These are phyloP conservation scores for Eurystomus gularis DNA, from an alignment of 2,113 vertebrate species.

Conservation along the genomic window DNA sequence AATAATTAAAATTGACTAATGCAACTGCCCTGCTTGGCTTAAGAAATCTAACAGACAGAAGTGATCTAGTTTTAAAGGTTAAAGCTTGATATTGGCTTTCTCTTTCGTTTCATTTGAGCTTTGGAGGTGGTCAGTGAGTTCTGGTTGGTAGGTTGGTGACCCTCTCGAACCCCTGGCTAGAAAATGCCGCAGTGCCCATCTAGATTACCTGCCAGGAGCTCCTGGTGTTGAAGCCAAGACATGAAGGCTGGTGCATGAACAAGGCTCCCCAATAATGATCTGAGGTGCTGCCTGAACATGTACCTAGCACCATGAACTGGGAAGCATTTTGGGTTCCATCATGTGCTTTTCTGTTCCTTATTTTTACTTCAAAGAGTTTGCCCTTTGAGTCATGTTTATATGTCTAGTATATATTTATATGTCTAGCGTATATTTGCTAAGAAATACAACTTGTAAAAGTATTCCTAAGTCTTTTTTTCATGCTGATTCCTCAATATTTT, in stretches of 20 bases:
- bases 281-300: not conserved
- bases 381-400: not conserved
- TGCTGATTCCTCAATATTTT: not conserved
- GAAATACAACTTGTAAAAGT: not conserved
- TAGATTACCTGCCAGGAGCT: not conserved
- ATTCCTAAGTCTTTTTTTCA: not conserved
- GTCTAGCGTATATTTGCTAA: not conserved
- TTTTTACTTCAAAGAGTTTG: not conserved
- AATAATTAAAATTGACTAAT: not conserved
- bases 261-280: rapidly evolving
- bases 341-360: not conserved
- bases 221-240: not conserved
- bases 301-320: not conserved
- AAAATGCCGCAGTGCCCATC: not conserved
- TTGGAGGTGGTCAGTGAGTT: not conserved
- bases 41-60: not conserved
- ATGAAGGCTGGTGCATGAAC: not conserved
- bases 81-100: not conserved
- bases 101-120: not conserved
- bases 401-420: not conserved
- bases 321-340: not conserved
- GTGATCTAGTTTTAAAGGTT: not conserved
- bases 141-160: not conserved
- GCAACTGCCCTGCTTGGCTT: not conserved
- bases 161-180: not conserved